phyloP scores from a whole-genome alignment of 1,140 invertebrate species.

The Drosophila rhopaloa region DNA sequence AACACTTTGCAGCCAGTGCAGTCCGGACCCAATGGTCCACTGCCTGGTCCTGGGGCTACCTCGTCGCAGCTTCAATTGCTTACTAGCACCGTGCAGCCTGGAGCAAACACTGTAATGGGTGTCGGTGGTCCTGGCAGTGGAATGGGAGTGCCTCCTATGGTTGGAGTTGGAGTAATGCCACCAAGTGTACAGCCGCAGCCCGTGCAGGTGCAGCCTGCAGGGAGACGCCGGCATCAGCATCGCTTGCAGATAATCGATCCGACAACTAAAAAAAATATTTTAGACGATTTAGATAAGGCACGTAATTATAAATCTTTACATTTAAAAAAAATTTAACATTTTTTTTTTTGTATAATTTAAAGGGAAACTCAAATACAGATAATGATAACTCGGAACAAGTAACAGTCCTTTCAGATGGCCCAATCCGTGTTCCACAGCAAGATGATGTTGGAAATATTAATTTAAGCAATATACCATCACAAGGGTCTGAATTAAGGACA shows the following conservation, averaged over 20 bases:
- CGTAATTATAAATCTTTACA: not conserved
- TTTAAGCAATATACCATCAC: conserved; percentile 22
- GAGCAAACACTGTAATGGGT: conserved; percentile 58
- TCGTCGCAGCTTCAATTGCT: conserved; percentile 63
- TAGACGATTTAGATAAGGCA: conserved; percentile 77
- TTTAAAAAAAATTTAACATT: conserved; percentile 5
- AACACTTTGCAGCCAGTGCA: conserved; percentile 64
- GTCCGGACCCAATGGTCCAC: conserved; percentile 64
- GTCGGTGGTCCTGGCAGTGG: conserved; percentile 50
- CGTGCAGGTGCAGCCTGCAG: conserved; percentile 44
- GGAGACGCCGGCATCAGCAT: conserved; percentile 65
- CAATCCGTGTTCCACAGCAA: conserved; percentile 37
- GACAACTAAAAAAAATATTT: conserved; percentile 74
- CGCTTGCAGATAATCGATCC: conserved; percentile 78
- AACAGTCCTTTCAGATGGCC: conserved; percentile 32
- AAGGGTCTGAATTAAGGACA: conserved; percentile 35
- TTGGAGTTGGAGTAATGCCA: conserved; percentile 64
- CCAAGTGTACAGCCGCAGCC: conserved; percentile 50
- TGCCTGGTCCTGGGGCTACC: conserved; percentile 56
- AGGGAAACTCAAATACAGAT: conserved; percentile 56
- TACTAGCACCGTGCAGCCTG: conserved; percentile 61
- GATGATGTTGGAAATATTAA: conserved; percentile 25
- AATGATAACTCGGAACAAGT: conserved; percentile 54
- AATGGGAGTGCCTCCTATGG: conserved; percentile 60
- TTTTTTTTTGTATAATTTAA: not conserved